phyloP scores from a whole-genome alignment of 2,113 vertebrate genomes.

The Silurus glanis region DNA sequence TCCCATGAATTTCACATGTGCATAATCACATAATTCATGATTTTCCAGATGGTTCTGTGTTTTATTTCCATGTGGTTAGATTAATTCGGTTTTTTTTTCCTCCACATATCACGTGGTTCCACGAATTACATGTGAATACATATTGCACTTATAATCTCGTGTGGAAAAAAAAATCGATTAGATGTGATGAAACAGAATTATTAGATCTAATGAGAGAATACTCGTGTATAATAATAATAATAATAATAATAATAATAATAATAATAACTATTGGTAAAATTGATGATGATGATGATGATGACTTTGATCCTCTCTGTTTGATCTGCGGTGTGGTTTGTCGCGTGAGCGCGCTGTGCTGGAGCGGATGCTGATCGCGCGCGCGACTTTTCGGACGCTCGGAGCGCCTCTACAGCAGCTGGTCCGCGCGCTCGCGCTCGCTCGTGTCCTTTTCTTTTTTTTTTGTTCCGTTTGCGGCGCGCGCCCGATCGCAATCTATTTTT shows the following conservation, averaged over 20 bases:
- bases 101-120: not conserved
- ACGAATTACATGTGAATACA: not conserved
- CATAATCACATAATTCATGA: not conserved
- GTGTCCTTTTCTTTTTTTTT: constrained; percentile 28
- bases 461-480: constrained; percentile 4
- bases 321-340: constrained; percentile 63
- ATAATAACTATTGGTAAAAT: not conserved
- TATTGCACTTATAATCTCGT: not conserved
- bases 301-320: not conserved
- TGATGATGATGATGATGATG: not conserved
- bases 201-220: not conserved
- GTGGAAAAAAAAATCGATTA: not conserved
- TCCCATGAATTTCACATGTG: not conserved
- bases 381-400: constrained; percentile 26
- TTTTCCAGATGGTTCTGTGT: not conserved
- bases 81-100: not conserved
- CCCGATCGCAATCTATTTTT: not conserved
- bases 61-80: not conserved
- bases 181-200: not conserved
- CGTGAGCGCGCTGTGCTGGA: constrained; percentile 55
- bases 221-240: not conserved
- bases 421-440: constrained; percentile 56
- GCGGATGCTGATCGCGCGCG: not conserved
- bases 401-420: constrained; percentile 6
- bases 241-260: not conserved